Conservation (phyloP, 2,888 invertebrate species). For the Stenolophus ochropezus region DNA sequence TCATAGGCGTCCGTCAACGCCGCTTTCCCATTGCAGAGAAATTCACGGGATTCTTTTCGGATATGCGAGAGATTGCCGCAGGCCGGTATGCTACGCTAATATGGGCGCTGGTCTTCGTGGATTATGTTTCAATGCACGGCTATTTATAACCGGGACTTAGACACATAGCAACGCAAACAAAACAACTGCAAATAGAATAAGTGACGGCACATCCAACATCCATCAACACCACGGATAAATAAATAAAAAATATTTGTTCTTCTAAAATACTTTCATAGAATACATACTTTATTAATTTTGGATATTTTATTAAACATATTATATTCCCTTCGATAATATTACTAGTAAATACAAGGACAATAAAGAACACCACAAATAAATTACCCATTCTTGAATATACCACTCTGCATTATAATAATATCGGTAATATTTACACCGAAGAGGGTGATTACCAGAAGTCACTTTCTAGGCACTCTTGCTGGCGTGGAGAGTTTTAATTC, state of each 20-base stretch:
- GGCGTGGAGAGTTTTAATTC: no score
- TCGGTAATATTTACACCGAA: no score
- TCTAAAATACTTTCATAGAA: no score
- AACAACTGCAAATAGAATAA: not conserved
- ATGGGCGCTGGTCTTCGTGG: not conserved
- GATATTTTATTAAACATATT: no score
- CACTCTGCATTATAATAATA: no score
- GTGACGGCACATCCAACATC: not conserved
- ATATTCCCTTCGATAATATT: no score
- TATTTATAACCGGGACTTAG: conserved; percentile 24
- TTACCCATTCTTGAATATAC: no score
- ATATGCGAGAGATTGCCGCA: not conserved
- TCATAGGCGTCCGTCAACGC: conserved; percentile 1
- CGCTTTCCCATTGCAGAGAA: not conserved
- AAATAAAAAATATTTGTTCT: conserved; percentile 1
- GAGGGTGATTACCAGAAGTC: no score
- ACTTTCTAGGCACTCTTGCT: no score
- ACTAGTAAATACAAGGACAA: no score
- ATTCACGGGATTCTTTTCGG: not conserved
- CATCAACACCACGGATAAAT: not conserved
- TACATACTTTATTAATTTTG: no score
- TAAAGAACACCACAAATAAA: no score
- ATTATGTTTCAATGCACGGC: conserved; percentile 6
- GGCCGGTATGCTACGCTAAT: not conserved
- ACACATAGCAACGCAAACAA: conserved; percentile 17